These are phyloP conservation scores for Buathra laborator DNA, from an alignment of 2,888 invertebrate genomes.

Conservation along the genomic window DNA sequence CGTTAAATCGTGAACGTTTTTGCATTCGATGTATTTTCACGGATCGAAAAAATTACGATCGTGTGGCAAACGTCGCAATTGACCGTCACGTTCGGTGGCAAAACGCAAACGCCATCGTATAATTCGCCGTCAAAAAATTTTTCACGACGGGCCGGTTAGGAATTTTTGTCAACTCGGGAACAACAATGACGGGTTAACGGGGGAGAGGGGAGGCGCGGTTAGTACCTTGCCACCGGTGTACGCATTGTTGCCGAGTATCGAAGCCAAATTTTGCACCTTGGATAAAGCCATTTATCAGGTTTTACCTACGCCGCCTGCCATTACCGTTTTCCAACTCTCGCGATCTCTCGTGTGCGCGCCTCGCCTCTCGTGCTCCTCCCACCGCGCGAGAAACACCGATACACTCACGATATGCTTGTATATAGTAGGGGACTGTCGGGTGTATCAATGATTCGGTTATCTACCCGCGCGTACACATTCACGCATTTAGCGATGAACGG, in stretches of 20 bases:
- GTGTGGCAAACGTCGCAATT: conserved; percentile 58
- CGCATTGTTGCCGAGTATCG: conserved; percentile 81
- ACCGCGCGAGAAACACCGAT: conserved; percentile 45
- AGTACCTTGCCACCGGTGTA: conserved; percentile 80
- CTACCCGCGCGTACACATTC: neutral
- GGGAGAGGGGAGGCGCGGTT: neutral
- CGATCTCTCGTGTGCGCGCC: conserved; percentile 33
- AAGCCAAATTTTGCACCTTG: conserved; percentile 81
- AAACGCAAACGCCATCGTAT: neutral
- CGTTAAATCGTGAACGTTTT: neutral
- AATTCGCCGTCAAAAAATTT: neutral
- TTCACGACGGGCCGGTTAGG: neutral
- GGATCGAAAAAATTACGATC: neutral
- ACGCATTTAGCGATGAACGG: conserved; percentile 14
- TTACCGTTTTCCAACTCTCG: conserved; percentile 73
- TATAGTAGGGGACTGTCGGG: neutral
- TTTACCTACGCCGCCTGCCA: conserved; percentile 78
- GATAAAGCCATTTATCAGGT: conserved; percentile 81
- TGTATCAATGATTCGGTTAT: neutral
- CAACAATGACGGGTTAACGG: neutral
- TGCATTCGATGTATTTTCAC: neutral
- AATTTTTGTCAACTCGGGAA: neutral
- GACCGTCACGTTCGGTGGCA: neutral
- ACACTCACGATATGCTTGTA: neutral
- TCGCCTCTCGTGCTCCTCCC: conserved; percentile 66